Evolutionary conservation across 2,113 vertebrate genomes (phyloP).

Genomic region (Ictalurus punctatus): DNA sequence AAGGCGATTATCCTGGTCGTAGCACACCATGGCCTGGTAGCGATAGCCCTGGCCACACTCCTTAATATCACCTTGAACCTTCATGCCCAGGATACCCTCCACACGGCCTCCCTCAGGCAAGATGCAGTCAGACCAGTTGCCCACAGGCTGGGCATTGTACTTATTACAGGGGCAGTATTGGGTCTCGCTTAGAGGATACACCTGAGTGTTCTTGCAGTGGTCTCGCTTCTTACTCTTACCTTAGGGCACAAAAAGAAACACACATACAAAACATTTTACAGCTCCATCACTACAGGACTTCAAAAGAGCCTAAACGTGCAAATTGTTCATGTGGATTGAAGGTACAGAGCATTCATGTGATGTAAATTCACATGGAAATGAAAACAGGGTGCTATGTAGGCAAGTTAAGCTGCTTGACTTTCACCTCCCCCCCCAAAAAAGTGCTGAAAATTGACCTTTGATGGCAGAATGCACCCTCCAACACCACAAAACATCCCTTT

Average conservation of each 20-base stretch:
- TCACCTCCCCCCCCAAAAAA: background rate
- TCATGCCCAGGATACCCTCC: conserved; percentile 84
- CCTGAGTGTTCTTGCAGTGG: conserved; percentile 90
- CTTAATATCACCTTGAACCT: conserved; percentile 87
- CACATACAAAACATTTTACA: conserved; percentile 12
- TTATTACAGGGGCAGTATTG: conserved; percentile 96
- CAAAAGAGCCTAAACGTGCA: background rate
- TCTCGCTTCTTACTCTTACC: conserved; percentile 97
- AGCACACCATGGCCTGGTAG: conserved; percentile 95
- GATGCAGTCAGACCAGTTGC: conserved; percentile 97
- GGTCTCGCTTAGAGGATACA: conserved; percentile 89
- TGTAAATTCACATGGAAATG: background rate
- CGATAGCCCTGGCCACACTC: conserved; percentile 97
- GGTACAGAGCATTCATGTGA: background rate
- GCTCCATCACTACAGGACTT: background rate
- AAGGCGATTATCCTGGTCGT: conserved; percentile 89
- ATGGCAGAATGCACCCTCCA: background rate
- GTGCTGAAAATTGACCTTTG: background rate
- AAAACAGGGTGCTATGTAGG: background rate
- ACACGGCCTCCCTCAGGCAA: conserved; percentile 83
- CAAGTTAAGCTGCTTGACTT: background rate
- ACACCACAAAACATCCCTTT: background rate
- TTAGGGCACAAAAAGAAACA: conserved; percentile 56
- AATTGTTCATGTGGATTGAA: background rate
- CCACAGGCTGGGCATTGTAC: conserved; percentile 92